Base-by-base conservation (phyloP, 2,113 vertebrate genomes). In the Sprattus sprattus region DNA sequence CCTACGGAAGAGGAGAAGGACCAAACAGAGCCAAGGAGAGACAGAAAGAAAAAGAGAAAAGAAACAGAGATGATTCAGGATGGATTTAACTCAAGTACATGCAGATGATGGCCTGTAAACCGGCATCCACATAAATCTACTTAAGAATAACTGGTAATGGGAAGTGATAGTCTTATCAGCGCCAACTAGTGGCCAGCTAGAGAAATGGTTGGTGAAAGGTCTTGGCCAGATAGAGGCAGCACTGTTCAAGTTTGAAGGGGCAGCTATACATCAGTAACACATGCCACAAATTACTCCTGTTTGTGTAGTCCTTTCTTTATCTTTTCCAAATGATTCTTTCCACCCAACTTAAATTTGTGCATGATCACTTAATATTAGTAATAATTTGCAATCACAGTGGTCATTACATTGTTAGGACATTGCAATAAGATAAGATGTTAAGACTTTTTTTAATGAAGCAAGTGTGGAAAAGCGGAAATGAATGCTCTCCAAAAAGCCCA, bases 1-100 rank as follows among this genome's bases (percentile, higher is more conserved):
- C 98, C 98, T 99, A 92, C 0, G 47, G 20, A 44, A n/a, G 67
- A 8, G 25, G 57, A 78, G 39, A 57, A 85, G 32, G 52, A 16
- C 15, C 18, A 18, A 18, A 18, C 52, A 57, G 16, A 4, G 52
- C 16, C 50, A n/a, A 49, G 64, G n/a, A n/a, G 15, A 32, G 22
- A 10, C 2, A 52, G 57, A 10, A 22, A 45, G 49, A 71, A 45
- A 83, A 45, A 57, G 8, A 32, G 2, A 28, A 64, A 25, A 78
- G 1, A 1, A 54, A 54, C 28, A 49, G 75, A 54, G 20, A 67
- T 60, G 54, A 60, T 60, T 60, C 18, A 22, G 54, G 22, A 60
- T 4, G 25, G n/a, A 64, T 9, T 22, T 13, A 39, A 39, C 39
- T 39, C 10, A 50, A n/a, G n/a, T 49, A 82, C 47, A 50, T 47